Evolutionary conservation across 2,797 vertebrate genomes (phyloP).

Genomic region (Vespertilio murinus): DNA sequence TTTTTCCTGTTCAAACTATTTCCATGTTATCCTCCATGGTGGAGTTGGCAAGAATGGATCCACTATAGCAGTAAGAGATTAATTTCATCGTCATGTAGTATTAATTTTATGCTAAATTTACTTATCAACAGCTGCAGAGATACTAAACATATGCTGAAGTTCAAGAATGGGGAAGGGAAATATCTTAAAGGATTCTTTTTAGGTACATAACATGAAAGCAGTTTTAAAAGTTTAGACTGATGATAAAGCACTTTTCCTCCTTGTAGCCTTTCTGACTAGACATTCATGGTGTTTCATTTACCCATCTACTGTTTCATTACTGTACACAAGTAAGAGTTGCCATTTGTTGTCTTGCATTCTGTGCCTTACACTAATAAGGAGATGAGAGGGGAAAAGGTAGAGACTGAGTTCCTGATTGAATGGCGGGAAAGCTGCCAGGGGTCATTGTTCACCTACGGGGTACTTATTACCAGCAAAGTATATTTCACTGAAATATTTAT

Average conservation of each 20-base stretch:
- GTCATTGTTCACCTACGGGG: neutral
- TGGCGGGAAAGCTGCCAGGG: neutral
- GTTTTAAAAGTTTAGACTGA: constrained; percentile 45
- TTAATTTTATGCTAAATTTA: constrained; percentile 38
- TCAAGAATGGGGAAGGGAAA: neutral
- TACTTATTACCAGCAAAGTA: constrained; percentile 21
- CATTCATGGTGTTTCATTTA: neutral
- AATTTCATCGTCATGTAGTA: neutral
- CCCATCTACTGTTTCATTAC: neutral
- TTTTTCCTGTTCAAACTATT: constrained; percentile 95
- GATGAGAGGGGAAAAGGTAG: neutral
- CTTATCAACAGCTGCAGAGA: neutral
- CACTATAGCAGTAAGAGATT: constrained; percentile 94
- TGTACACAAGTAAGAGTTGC: neutral
- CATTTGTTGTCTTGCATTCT: neutral
- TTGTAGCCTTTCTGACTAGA: neutral
- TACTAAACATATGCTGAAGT: neutral
- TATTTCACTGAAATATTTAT: constrained; percentile 18
- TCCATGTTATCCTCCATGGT: constrained; percentile 94
- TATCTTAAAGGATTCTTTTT: constrained; percentile 39
- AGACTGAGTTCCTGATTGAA: neutral
- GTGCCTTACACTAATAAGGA: neutral
- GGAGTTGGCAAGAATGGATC: constrained; percentile 98
- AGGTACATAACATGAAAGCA: constrained; percentile 25
- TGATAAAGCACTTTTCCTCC: constrained; percentile 1